phyloP scores from a whole-genome alignment of 1,140 invertebrate species.

The Drosophila parabipectinata region DNA sequence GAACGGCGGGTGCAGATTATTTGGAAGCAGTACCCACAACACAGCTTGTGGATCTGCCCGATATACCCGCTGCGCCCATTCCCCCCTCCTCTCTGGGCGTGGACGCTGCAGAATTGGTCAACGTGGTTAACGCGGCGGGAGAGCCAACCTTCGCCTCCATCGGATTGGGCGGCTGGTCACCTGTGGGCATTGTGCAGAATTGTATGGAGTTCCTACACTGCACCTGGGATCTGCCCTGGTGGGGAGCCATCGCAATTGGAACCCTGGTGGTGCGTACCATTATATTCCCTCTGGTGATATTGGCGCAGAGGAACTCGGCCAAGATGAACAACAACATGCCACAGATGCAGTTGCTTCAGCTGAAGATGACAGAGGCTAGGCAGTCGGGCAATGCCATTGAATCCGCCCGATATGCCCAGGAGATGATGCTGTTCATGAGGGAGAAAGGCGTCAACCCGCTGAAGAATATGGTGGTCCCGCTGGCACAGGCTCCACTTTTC shows the following conservation, averaged over 20 bases:
- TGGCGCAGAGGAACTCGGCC: conserved; percentile 90
- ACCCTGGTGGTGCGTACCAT: conserved; percentile 89
- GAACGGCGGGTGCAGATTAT: conserved; percentile 3
- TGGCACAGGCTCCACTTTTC: conserved; percentile 95
- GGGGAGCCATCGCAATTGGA: conserved; percentile 92
- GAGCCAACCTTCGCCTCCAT: conserved; percentile 92
- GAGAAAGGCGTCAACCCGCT: conserved; percentile 92
- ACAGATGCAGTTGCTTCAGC: conserved; percentile 90
- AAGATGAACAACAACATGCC: conserved; percentile 93
- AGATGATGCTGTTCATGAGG: conserved; percentile 92
- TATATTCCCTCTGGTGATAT: conserved; percentile 93
- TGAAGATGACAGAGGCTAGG: conserved; percentile 93
- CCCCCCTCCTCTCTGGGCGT: conserved; percentile 83
- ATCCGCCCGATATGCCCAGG: conserved; percentile 88
- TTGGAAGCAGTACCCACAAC: conserved; percentile 41
- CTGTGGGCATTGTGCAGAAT: conserved; percentile 91
- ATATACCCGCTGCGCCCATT: conserved; percentile 86
- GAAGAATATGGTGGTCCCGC: conserved; percentile 91
- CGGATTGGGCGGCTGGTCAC: conserved; percentile 91
- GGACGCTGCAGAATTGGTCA: conserved; percentile 83
- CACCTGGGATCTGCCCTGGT: conserved; percentile 93
- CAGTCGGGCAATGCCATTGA: conserved; percentile 91
- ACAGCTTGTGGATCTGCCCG: conserved; percentile 82
- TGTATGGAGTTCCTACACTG: conserved; percentile 93
- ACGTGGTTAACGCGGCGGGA: conserved; percentile 84